A percentile compares a stretch with the other conserved stretches of the same genome.
phyloP scores from a whole-genome alignment of 2,797 vertebrate species.

The Streptopelia turtur region DNA sequence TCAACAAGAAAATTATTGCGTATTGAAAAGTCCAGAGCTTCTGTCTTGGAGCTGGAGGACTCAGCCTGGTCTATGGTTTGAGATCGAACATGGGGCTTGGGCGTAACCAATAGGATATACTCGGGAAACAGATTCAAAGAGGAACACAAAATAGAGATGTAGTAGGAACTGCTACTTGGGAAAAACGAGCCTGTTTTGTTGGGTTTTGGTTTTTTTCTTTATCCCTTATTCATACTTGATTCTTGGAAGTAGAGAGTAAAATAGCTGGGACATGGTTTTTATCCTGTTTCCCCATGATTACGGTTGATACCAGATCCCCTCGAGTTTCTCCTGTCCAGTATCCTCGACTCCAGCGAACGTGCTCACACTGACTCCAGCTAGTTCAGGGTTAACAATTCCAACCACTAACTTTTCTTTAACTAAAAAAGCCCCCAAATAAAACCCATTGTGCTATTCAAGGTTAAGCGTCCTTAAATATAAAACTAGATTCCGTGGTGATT shows the following conservation, averaged over 20 bases:
- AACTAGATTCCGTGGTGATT: conserved; percentile 64
- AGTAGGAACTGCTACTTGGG: neutral
- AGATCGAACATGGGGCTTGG: neutral
- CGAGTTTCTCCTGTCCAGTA: neutral
- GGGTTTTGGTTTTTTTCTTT: neutral
- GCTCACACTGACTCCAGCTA: neutral
- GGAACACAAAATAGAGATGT: neutral
- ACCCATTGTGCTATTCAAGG: conserved; percentile 68
- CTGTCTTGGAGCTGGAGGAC: neutral
- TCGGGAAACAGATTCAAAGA: neutral
- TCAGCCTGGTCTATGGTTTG: neutral
- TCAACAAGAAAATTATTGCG: neutral
- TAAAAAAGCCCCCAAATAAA: conserved; percentile 68
- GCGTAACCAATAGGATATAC: neutral
- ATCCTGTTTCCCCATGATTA: neutral
- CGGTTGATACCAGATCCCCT: neutral
- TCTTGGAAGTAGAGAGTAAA: neutral
- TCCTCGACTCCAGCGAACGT: neutral
- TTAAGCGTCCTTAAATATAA: conserved; percentile 76
- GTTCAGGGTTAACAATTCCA: conserved; percentile 73
- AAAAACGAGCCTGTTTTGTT: neutral
- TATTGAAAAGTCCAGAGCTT: neutral
- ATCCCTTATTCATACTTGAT: neutral
- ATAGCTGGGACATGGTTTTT: neutral
- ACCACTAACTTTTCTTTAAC: conserved; percentile 68